A percentile compares a stretch with the other conserved stretches of the same genome.
phyloP scores from a whole-genome alignment of 2,888 invertebrate genomes.

The Hydriomena furcata region DNA sequence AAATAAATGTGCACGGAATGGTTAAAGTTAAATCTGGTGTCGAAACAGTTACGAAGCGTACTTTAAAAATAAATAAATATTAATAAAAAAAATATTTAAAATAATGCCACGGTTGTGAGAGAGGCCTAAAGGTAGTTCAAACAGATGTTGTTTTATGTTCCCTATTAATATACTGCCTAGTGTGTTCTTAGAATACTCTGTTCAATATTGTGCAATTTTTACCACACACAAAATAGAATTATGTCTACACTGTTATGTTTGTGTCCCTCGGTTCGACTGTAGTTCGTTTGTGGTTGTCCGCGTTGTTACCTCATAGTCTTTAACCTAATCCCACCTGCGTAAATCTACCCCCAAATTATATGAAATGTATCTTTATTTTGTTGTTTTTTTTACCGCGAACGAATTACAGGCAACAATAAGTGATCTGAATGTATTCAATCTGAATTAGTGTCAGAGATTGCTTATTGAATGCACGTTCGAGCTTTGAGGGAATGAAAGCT shows the following conservation, averaged over 20 bases:
- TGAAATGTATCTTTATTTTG: conserved; percentile 7
- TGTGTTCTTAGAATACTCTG: conserved; percentile 75
- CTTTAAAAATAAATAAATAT: conserved; percentile 42
- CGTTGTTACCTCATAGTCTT: conserved; percentile 6
- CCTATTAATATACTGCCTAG: conserved; percentile 69
- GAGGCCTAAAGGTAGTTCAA: conserved; percentile 77
- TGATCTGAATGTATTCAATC: conserved; percentile 12
- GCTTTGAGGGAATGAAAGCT: conserved; percentile 23
- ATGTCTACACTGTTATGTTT: conserved; percentile 68
- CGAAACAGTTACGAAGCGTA: conserved; percentile 41
- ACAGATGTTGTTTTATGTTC: conserved; percentile 60
- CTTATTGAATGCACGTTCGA: conserved; percentile 27
- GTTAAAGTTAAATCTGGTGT: conserved; percentile 35
- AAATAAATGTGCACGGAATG: conserved; percentile 44
- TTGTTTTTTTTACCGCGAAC: conserved; percentile 4
- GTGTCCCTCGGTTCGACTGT: conserved; percentile 39
- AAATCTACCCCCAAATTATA: conserved; percentile 11
- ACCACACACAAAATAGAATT: conserved; percentile 50
- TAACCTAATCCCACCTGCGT: conserved; percentile 17
- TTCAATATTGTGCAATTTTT: conserved; percentile 63
- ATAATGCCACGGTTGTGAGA: conserved; percentile 76
- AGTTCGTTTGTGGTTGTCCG: background rate
- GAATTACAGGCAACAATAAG: conserved; percentile 6
- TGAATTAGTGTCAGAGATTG: conserved; percentile 19
- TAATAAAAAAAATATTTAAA: too few species aligned